Percentiles rank a stretch among this genome's conserved stretches.
Conservation (phyloP, 2,888 invertebrate species). For the Tolmerus cingulatus region DNA sequence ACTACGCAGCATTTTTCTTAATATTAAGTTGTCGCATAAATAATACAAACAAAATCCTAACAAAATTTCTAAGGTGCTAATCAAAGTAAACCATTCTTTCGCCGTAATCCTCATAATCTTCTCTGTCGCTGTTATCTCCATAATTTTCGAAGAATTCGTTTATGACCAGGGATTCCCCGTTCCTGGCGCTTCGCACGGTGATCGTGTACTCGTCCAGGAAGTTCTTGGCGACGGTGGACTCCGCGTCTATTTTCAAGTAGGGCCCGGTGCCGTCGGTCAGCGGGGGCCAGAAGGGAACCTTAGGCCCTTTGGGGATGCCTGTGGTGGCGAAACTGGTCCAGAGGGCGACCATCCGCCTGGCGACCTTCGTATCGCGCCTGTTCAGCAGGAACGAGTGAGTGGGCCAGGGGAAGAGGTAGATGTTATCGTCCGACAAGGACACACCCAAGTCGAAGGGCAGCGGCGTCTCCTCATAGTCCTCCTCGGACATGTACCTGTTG, state of each 20-base stretch:
- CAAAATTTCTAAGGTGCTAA: background rate
- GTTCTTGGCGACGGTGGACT: constrained; percentile 56
- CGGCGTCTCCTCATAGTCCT: constrained; percentile 56
- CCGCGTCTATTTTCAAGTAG: constrained; percentile 54
- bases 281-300: constrained; percentile 57
- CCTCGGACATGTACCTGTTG: constrained; percentile 60
- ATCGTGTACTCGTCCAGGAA: constrained; percentile 59
- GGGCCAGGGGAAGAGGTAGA: constrained; percentile 66
- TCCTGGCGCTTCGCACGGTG: constrained; percentile 55
- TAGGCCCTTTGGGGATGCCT: constrained; percentile 57
- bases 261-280: constrained; percentile 56
- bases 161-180: constrained; percentile 57
- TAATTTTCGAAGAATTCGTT: constrained; percentile 57
- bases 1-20: background rate
- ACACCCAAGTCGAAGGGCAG: constrained; percentile 66
- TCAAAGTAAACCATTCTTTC: background rate
- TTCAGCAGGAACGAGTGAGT: constrained; percentile 56
- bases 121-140: constrained; percentile 49
- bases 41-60: background rate
- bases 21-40: background rate
- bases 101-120: constrained; percentile 42
- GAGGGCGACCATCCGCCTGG: constrained; percentile 63
- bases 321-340: constrained; percentile 62
- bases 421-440: constrained; percentile 68
- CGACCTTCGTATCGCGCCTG: constrained; percentile 61